Evolutionary conservation across 2,888 invertebrate species (phyloP).

Genomic region (Ennomos erosarius): DNA sequence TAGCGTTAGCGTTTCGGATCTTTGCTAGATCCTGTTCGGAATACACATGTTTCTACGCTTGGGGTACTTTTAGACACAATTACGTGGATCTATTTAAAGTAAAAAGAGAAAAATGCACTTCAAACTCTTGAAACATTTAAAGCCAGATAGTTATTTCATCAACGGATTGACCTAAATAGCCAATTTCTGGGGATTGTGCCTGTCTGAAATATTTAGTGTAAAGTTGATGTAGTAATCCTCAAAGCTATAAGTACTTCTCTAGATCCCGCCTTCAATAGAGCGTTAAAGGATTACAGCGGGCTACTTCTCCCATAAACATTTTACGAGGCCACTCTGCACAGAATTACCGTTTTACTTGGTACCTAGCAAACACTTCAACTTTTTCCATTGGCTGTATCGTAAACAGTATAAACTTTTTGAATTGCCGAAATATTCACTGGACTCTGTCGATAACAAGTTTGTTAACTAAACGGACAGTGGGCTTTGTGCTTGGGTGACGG

Average conservation of each 20-base stretch:
- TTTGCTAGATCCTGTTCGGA: no score
- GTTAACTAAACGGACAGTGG: conserved; percentile 12
- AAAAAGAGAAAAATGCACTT: no score
- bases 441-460: conserved; percentile 28
- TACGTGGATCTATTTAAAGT: no score
- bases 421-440: conserved; percentile 42
- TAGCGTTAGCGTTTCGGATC: no score
- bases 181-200: conserved; percentile 1
- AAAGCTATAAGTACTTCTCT: conserved; percentile 35
- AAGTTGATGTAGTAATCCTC: conserved; percentile 23
- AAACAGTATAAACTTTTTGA: conserved; percentile 47
- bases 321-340: conserved; percentile 55
- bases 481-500: background rate
- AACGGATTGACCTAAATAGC: background rate
- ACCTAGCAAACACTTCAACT: conserved; percentile 46
- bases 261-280: conserved; percentile 54
- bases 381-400: conserved; percentile 51
- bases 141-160: background rate
- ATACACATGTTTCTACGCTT: conserved; percentile 12
- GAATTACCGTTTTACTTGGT: conserved; percentile 50
- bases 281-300: conserved; percentile 55
- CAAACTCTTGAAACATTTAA: no score
- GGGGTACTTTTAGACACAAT: background rate
- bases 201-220: conserved; percentile 18
- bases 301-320: conserved; percentile 58